Percentiles rank a stretch among this genome's conserved stretches.
These are phyloP conservation scores for Chloropsis hardwickii DNA, from an alignment of 2,113 vertebrate genomes.

Conservation along the genomic window DNA sequence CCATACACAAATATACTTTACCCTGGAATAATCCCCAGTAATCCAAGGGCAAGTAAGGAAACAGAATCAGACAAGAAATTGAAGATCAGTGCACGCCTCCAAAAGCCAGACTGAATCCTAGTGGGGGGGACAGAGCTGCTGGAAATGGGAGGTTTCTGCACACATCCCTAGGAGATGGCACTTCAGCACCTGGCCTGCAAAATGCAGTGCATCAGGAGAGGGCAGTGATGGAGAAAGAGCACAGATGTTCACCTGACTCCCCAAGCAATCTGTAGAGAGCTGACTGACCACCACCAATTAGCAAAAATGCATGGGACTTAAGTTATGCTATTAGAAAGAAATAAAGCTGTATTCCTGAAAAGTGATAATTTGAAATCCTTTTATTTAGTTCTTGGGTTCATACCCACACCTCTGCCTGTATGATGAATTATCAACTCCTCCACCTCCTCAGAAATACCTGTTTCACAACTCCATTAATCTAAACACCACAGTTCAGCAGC, in stretches of 20 bases:
- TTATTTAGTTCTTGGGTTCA: neutral
- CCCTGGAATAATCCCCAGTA: neutral
- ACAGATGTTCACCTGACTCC: neutral
- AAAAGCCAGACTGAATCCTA: neutral
- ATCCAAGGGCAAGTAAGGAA: neutral
- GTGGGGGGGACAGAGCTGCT: neutral
- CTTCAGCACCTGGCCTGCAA: neutral
- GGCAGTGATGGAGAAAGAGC: neutral
- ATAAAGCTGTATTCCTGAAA: neutral
- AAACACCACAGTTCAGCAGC: neutral
- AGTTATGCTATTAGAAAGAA: neutral
- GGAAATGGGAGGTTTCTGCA: neutral
- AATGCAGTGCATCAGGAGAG: neutral
- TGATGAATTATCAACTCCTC: neutral
- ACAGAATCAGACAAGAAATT: neutral
- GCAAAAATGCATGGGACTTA: neutral
- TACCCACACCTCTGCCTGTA: neutral
- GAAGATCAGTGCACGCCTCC: neutral
- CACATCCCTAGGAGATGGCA: neutral
- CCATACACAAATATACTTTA: slow-evolving; percentile 13
- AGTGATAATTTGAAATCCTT: neutral
- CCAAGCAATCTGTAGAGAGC: neutral
- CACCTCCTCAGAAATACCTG: neutral
- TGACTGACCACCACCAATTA: neutral
- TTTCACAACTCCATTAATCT: neutral